Evolutionary conservation across 2,113 vertebrate species (phyloP).

Genomic region (Archocentrus centrarchus): DNA sequence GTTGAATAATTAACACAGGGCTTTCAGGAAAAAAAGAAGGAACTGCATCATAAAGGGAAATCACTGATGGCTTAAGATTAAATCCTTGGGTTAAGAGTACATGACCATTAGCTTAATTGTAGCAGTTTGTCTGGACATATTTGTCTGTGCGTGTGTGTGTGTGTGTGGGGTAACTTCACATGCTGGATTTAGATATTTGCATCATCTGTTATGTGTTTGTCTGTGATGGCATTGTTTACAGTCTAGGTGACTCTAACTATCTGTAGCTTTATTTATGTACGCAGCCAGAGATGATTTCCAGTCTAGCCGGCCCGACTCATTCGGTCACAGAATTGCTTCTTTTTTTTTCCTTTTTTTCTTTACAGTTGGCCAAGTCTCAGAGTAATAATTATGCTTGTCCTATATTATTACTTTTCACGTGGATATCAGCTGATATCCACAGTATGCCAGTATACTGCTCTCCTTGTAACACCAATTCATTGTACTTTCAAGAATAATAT

Average conservation of each 20-base stretch:
- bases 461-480: not conserved
- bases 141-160: not conserved
- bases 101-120: not conserved
- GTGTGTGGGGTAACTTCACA: not conserved
- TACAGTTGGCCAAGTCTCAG: not conserved
- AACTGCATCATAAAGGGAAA: not conserved
- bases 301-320: fast-evolving
- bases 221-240: not conserved
- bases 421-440: not conserved
- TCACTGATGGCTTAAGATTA: not conserved
- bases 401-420: not conserved
- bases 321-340: not conserved
- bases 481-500: not conserved
- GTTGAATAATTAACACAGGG: conserved; percentile 59
- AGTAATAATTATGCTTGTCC: not conserved
- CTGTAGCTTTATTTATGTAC: not conserved
- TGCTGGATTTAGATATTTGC: not conserved
- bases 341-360: not conserved
- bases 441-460: not conserved
- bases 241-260: not conserved
- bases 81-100: not conserved
- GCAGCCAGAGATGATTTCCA: not conserved
- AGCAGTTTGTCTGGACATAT: not conserved
- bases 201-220: not conserved
- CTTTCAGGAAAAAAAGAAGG: conserved; percentile 20